Evolutionary conservation across 2,888 invertebrate species (phyloP), one percentile per base, ranked within the genome.

Genomic region (Cerastis rubricosa): DNA sequence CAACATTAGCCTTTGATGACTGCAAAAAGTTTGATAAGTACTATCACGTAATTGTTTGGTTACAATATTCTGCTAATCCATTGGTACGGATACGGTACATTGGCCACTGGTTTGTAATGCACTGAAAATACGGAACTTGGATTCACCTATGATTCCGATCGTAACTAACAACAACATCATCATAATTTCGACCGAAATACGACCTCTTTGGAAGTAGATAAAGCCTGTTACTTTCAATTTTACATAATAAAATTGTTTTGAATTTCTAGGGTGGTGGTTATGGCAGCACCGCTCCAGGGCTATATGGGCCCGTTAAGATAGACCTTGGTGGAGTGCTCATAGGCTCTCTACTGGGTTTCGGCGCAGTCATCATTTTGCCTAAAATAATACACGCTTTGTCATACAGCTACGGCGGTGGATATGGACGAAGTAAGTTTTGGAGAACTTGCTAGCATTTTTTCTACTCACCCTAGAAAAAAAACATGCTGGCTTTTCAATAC

Each of bases 261-360:
- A n/a, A 69, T 25, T 92, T 90, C 17, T 88, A 96, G 96, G 92
- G 94, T 43, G 93, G 94, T 43, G 93, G 93, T 0, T 96, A 94
- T 80, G 96, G 96, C n/a, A 90, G 94, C 63, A 93, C 96, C 11
- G 94, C 96, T 0, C 96, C 96, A 4, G 98, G 98, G 0, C 94
- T 97, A 22, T 98, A 98, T 87, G 97, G 97, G 3, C 98, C 98
- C 0, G 96, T 98, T 79, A 98, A 98, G 95, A 97, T 98, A 71
- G 98, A 98, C 89, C 95, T 98, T 0, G 98, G 98, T 11, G 98
- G 98, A 0, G 97, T 98, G 14, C 97, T 98, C 12, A 94, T 98
- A 43, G 98, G 98, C 0, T 98, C 98, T 4, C 97, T 98, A 3
- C 97, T 98, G 66, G 98, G 98, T 0, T 97, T 98, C 70, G 98